A percentile compares a stretch with the other conserved stretches of the same genome.
Conservation (phyloP, 2,113 vertebrate species). For the Tylochromis polylepis region DNA sequence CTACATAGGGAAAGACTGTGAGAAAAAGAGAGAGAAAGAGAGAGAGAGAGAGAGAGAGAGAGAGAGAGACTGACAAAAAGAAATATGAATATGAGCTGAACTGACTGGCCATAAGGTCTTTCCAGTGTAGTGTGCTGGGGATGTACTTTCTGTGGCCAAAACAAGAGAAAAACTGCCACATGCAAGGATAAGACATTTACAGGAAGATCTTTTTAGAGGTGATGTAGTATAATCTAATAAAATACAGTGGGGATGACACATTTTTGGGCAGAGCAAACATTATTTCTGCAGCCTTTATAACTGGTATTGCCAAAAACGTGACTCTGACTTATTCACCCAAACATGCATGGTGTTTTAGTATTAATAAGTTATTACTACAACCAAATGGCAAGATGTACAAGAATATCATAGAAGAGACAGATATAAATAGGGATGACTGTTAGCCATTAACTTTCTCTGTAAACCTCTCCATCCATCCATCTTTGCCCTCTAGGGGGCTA, state of each 20-base stretch:
- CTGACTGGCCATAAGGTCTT: neutral
- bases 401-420: neutral
- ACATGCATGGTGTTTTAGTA: neutral
- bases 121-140: neutral
- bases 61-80: slow-evolving; percentile 23
- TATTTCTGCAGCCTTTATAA: neutral
- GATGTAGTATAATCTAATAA: neutral
- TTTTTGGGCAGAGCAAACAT: neutral
- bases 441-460: neutral
- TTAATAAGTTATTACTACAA: neutral
- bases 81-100: neutral
- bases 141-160: neutral
- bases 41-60: slow-evolving; percentile 20
- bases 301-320: neutral
- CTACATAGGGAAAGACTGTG: slow-evolving; percentile 71
- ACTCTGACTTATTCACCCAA: neutral
- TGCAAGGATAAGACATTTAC: neutral
- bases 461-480: slow-evolving; percentile 32
- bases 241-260: neutral
- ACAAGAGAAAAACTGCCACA: neutral
- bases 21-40: slow-evolving; percentile 5
- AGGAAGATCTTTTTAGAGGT: neutral
- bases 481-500: slow-evolving; percentile 10
- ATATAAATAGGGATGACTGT: neutral
- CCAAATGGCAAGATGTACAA: neutral